Conservation (phyloP, 2,797 vertebrate genomes). For the Acanthornis magna region DNA sequence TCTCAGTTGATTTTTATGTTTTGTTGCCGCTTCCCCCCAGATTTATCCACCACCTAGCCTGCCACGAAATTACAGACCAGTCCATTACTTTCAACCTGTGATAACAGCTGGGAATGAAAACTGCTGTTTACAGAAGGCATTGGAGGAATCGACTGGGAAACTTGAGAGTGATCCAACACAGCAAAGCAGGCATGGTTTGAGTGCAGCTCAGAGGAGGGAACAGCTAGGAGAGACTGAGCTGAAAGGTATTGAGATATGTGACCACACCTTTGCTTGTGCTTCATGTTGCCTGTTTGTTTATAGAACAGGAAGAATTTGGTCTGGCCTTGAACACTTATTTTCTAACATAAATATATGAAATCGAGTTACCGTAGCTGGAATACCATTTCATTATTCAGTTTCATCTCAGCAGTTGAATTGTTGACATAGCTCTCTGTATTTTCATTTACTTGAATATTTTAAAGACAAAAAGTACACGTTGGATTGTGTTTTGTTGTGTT, state of each 20-base stretch:
- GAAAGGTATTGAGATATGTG: slow-evolving; percentile 71
- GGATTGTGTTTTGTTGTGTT: not conserved
- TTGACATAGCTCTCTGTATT: not conserved
- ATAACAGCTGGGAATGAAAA: slow-evolving; percentile 73
- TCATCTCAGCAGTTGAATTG: not conserved
- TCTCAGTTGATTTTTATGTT: not conserved
- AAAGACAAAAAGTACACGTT: not conserved
- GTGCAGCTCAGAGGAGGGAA: slow-evolving; percentile 80
- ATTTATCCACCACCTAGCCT: slow-evolving; percentile 84
- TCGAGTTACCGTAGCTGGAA: not conserved
- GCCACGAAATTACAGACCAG: slow-evolving; percentile 85
- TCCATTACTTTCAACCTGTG: slow-evolving; percentile 84
- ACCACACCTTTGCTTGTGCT: not conserved
- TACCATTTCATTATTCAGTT: not conserved
- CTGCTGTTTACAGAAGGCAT: slow-evolving; percentile 70
- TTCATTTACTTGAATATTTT: not conserved
- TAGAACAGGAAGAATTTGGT: not conserved
- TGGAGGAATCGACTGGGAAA: slow-evolving; percentile 81
- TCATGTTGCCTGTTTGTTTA: not conserved
- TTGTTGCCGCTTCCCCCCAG: slow-evolving; percentile 55
- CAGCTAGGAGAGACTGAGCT: slow-evolving; percentile 83
- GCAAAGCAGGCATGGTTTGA: slow-evolving; percentile 82
- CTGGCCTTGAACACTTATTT: not conserved
- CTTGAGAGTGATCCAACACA: slow-evolving; percentile 61
- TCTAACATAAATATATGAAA: not conserved